These are phyloP conservation scores for Madoqua kirkii DNA, from an alignment of 2,113 vertebrate genomes.

Conservation along the genomic window DNA sequence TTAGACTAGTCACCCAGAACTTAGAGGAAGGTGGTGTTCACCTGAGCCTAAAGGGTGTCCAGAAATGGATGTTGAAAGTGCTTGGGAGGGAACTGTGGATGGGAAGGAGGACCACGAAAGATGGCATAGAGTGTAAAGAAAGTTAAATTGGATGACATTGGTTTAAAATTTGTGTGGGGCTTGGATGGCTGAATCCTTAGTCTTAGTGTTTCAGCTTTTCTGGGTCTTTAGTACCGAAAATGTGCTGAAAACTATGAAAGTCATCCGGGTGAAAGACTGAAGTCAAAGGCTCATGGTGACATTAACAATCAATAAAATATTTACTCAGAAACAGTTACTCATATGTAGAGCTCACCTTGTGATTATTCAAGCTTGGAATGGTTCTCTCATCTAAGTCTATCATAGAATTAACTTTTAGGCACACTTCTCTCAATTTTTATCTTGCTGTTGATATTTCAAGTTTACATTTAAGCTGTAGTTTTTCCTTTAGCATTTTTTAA, in stretches of 20 bases:
- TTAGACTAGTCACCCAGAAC: neutral
- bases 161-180: neutral
- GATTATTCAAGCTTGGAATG: rapidly evolving
- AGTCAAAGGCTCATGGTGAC: neutral
- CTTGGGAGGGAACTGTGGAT: too few relatives aligned
- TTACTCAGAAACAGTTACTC: neutral
- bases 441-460: neutral
- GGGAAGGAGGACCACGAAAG: neutral
- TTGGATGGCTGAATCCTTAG: neutral
- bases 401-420: neutral
- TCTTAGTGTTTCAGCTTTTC: neutral
- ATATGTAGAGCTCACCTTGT: neutral
- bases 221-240: neutral
- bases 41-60: neutral
- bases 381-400: neutral
- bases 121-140: neutral
- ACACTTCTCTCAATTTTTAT: neutral
- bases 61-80: too few relatives aligned
- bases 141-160: neutral
- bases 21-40: neutral
- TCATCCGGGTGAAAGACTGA: neutral
- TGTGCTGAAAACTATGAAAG: neutral
- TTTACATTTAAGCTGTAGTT: neutral
- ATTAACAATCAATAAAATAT: neutral
- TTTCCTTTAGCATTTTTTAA: neutral